Conservation (phyloP, 2,888 invertebrate genomes). For the Iselma pallidipennis region DNA sequence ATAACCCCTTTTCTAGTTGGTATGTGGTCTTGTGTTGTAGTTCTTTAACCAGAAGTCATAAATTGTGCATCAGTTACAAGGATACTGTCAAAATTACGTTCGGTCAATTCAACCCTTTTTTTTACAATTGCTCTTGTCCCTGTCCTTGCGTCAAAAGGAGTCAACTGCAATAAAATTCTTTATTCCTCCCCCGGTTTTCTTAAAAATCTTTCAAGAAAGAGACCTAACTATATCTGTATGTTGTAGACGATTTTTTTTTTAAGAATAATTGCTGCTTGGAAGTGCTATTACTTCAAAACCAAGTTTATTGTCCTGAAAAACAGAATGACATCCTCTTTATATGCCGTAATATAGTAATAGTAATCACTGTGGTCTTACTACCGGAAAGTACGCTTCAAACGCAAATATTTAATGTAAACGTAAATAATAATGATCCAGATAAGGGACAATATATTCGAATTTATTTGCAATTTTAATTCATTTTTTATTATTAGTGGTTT, state of each 20-base stretch:
- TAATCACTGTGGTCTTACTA: too few relatives aligned
- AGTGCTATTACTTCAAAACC: constrained; percentile 2
- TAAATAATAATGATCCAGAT: too few relatives aligned
- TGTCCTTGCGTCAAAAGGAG: constrained; percentile 20
- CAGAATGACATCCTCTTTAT: background rate
- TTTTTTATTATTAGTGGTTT: too few relatives aligned
- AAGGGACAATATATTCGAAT: too few relatives aligned
- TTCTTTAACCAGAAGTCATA: constrained; percentile 25
- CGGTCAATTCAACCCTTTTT: constrained; percentile 32
- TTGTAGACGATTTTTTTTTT: background rate
- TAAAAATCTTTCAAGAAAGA: constrained; percentile 12
- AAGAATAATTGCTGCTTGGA: background rate
- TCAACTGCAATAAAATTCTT: background rate
- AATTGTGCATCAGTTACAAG: constrained; percentile 21
- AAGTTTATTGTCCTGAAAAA: background rate
- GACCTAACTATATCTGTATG: too few relatives aligned
- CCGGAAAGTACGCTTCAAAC: background rate
- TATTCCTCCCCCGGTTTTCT: too few relatives aligned
- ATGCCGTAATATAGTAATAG: background rate
- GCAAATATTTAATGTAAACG: too few relatives aligned
- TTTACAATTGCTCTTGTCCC: constrained; percentile 18
- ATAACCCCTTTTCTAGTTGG: too few relatives aligned
- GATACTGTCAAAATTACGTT: constrained; percentile 27
- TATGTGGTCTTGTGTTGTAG: background rate
- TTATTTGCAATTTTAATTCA: too few relatives aligned